Evolutionary conservation across 2,888 invertebrate genomes (phyloP).

Genomic region (Drosophila mulleri): DNA sequence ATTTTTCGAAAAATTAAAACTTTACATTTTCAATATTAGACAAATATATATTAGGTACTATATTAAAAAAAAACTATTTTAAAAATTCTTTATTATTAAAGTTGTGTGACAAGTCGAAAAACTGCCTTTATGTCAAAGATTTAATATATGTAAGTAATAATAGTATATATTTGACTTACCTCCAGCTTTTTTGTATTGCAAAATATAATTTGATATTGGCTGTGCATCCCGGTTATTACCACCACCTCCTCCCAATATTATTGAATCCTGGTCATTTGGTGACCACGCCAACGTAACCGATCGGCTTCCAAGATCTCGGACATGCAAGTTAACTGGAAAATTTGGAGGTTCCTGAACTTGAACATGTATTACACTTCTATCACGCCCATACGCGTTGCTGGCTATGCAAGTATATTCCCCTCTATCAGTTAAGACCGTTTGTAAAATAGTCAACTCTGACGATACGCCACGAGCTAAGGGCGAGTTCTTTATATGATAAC

Average conservation of each 20-base stretch:
- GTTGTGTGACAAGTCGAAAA: background rate
- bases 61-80: no score
- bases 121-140: background rate
- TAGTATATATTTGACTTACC: constrained; percentile 81
- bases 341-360: constrained; percentile 88
- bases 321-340: constrained; percentile 87
- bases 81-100: no score
- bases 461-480: constrained; percentile 85
- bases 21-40: no score
- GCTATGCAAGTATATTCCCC: constrained; percentile 88
- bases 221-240: constrained; percentile 84
- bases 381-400: constrained; percentile 88
- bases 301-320: constrained; percentile 87
- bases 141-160: background rate
- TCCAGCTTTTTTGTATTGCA: constrained; percentile 87
- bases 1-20: no score
- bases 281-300: constrained; percentile 87
- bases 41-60: no score
- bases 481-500: constrained; percentile 85
- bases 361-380: constrained; percentile 85
- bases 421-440: constrained; percentile 86
- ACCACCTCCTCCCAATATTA: constrained; percentile 61
- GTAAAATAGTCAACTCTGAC: constrained; percentile 87
- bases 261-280: constrained; percentile 85
- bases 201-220: constrained; percentile 87